Conservation (phyloP, 2,113 vertebrate genomes). For the Thamnaconus septentrionalis region DNA sequence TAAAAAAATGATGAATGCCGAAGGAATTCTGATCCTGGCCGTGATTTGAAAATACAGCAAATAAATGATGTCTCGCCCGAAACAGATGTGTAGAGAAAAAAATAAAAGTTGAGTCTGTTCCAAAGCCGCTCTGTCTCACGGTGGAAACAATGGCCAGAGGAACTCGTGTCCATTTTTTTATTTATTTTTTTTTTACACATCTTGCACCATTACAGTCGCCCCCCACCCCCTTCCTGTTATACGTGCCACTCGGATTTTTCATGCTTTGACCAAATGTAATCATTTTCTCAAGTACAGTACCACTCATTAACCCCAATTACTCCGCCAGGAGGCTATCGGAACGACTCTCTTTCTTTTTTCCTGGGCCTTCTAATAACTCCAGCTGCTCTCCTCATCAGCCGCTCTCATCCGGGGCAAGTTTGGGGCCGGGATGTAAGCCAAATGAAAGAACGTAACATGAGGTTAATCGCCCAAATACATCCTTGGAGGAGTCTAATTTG, state of each 20-base stretch:
- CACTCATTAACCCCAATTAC: constrained; percentile 73
- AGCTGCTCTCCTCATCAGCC: constrained; percentile 68
- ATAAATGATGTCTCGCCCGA: constrained; percentile 14
- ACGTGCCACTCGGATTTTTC: constrained; percentile 34
- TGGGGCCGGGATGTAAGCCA: constrained; percentile 65
- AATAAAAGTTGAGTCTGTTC: constrained; percentile 19
- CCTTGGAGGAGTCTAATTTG: constrained; percentile 50
- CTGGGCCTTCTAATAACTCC: constrained; percentile 58
- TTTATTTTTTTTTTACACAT: constrained; percentile 32
- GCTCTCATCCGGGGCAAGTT: constrained; percentile 59
- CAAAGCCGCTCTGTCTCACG: constrained; percentile 27
- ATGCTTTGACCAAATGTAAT: constrained; percentile 61
- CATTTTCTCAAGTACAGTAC: constrained; percentile 58
- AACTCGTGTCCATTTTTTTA: constrained; percentile 9
- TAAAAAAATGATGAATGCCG: too few relatives aligned
- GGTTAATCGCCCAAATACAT: constrained; percentile 67
- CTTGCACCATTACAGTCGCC: constrained; percentile 17
- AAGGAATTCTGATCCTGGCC: too few relatives aligned
- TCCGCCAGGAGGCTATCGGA: constrained; percentile 64
- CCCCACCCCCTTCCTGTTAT: constrained; percentile 14
- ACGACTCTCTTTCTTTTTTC: constrained; percentile 39
- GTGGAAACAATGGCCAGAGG: constrained; percentile 19
- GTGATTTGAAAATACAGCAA: constrained; percentile 5
- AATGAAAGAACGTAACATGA: constrained; percentile 60
- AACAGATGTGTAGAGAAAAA: neutral